These are phyloP conservation scores for Nannobrachium achirus DNA, from an alignment of 2,113 vertebrate genomes.

Conservation along the genomic window DNA sequence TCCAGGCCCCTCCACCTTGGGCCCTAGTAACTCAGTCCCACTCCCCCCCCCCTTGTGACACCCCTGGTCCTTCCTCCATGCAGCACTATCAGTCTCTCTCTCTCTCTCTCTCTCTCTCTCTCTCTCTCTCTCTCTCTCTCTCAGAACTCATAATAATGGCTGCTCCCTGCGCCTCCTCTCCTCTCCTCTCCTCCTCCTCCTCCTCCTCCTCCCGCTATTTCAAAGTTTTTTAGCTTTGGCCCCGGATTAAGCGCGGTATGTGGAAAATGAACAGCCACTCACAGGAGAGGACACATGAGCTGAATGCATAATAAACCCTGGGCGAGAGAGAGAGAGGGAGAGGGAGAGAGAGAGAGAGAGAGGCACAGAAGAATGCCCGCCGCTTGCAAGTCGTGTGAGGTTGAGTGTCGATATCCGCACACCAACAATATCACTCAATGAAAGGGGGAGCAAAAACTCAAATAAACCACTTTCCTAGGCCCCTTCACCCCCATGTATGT, in stretches of 20 bases:
- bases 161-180: no score
- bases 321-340: conserved; percentile 15
- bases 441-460: conserved; percentile 18
- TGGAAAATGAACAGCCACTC: conserved; percentile 77
- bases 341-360: neutral
- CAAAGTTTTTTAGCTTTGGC: conserved; percentile 74
- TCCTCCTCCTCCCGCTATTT: conserved; percentile 57
- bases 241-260: conserved; percentile 74
- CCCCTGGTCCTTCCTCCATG: conserved; percentile 20
- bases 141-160: no score
- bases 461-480: conserved; percentile 55
- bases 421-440: conserved; percentile 56
- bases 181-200: no score
- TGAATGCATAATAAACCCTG: conserved; percentile 74
- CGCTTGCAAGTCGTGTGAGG: conserved; percentile 51
- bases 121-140: conserved; percentile 3
- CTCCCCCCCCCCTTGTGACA: no score
- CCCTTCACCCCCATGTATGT: conserved; percentile 30
- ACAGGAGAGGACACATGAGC: conserved; percentile 70
- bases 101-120: conserved; percentile 3
- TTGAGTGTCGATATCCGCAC: conserved; percentile 35
- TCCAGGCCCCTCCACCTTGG: no score
- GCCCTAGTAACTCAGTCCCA: no score
- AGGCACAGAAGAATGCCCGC: neutral
- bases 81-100: conserved; percentile 62